Base-by-base conservation (phyloP, 2,888 invertebrate genomes). In the Acrobasis repandana region DNA sequence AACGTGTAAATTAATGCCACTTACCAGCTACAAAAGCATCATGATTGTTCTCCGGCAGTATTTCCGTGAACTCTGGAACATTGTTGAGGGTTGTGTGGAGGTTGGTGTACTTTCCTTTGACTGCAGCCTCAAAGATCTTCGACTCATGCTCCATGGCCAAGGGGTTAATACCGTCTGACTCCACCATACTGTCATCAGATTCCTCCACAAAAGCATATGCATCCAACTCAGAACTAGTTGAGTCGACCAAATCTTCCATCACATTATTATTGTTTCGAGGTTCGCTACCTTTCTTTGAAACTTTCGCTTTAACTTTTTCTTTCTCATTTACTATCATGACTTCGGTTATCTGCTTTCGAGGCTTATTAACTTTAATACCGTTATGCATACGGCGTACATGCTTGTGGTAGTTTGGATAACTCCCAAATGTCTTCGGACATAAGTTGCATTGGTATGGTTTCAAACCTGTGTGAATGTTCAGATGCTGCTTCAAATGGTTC, bases 381-480 rank as follows among this genome's bases (percentile, higher is more conserved):
- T 82, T 77, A 63, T 91, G 91, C 63, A 86, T 75, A 56, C 80
- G 79, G 0, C 70, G 73, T 58, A 93, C 83, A 71, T 94, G 94
- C 73, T 94, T 94, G 65, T 85, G 76, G 86, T 92, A 93, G 74
- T 94, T 94, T 2, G 94, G 93, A 64, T 92, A 90, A 69, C 88
- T 91, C 43, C 93, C 90, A 73, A 94, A 94, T 0, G 90, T 83
- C 58, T 93, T 93, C 20, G 90, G 85, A 72, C 94, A 94, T 59
- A 86, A 86, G 28, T 87, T 86, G 75, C 94, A 94, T 51, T 87
- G 86, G 79, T 90, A 93, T 0, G 94, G 94, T 50, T 90, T 85
- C 54, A 83, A 82, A 2, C 93, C 93, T 0, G 93, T 93, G 73
- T 94, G 94, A 11, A 93, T 88, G 71, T 94, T 93, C 61, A 93